A percentile compares a stretch with the other conserved stretches of the same genome.
These are phyloP conservation scores for Myiagra hebetior DNA, from an alignment of 2,113 vertebrate genomes.

Conservation along the genomic window DNA sequence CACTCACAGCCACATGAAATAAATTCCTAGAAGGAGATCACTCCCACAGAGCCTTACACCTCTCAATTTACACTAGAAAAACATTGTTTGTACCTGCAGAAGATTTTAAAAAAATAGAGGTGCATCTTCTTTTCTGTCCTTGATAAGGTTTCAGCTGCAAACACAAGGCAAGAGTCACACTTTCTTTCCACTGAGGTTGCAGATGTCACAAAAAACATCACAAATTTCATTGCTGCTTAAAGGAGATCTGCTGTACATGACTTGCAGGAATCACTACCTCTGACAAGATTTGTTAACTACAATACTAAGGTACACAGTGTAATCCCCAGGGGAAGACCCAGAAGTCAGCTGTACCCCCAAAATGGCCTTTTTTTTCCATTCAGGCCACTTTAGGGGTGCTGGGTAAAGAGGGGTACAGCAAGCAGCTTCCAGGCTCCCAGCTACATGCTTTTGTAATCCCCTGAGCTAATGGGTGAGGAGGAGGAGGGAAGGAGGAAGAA, in stretches of 20 bases:
- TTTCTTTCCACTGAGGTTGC: background rate
- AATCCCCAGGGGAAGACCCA: background rate
- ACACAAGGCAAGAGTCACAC: background rate
- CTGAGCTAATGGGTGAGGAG: background rate
- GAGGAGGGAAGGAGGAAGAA: background rate
- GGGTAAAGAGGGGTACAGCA: background rate
- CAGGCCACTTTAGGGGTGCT: background rate
- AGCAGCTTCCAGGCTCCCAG: background rate
- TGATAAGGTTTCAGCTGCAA: background rate
- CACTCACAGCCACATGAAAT: background rate
- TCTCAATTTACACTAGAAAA: background rate
- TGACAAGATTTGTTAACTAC: background rate
- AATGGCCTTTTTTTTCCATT: background rate
- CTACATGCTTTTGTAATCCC: background rate
- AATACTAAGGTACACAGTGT: background rate
- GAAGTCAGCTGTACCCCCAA: background rate
- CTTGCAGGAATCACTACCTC: background rate
- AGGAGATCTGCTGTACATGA: background rate
- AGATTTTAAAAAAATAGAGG: background rate
- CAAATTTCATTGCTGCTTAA: background rate
- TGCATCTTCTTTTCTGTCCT: background rate
- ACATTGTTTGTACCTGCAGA: background rate
- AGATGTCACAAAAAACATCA: background rate
- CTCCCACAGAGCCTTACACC: background rate
- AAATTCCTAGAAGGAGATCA: background rate